Evolutionary conservation across 1,140 invertebrate genomes (phyloP), one percentile per base, ranked within the genome.

Genomic region (Meloidogyne floridensis): DNA sequence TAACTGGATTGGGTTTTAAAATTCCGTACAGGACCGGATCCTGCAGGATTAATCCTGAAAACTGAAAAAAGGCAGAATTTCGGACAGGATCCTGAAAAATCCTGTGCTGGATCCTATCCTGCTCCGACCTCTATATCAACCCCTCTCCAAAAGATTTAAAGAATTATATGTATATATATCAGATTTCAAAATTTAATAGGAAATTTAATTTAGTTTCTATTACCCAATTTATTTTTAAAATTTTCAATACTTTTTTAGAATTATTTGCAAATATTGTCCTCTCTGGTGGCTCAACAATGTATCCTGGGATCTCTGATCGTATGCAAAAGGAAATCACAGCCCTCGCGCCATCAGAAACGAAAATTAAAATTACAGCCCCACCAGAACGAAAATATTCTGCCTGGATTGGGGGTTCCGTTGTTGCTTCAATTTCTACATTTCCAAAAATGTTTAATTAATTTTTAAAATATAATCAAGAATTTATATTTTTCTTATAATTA

Each of bases 281-380:
- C 32, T 92, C 92, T 54, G 92, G 92, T 84, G 92, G 92, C 82
- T 91, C 91, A 82, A 93, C 92, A 72, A 92, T 92, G 92, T 92
- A 91, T 86, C 91, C 92, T 32, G 91, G 91, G 81, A 92, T 92
- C 87, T 91, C 91, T 83, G 91, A 91, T 81, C 86, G 91, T 81
- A 91, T 91, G 91, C 91, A 91, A 81, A 91, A 91, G 83, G 92
- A 93, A 83, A 92, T 92, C 84, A 92, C 91, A 43, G 90, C 91
- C 80, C 88, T 93, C 32, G 92, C 92, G 59, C 92, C 92, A 77
- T 91, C 90, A 79, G 93, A 92, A 73, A 93, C 93, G 92, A 93
- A 93, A 90, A 93, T 93, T 90, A 93, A 93, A 90, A 93, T 93
- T 87, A 92, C 93, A 84, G 92, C 92, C 85, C 92, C 92, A 72